Conservation (phyloP, 2,888 invertebrate genomes). For the Drosophila anceps region DNA sequence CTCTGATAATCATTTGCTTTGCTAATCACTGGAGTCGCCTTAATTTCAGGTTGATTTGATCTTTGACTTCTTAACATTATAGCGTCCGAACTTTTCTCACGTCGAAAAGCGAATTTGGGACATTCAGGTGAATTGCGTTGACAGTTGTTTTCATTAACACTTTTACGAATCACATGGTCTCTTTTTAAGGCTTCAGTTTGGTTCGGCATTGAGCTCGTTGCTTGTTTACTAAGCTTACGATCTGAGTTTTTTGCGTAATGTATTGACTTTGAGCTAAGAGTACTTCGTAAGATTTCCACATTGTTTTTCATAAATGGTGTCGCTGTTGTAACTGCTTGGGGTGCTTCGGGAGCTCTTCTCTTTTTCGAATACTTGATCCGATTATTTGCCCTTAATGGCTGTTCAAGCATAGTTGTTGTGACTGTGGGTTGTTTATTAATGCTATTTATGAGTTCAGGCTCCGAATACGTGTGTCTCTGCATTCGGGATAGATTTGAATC, state of each 20-base stretch:
- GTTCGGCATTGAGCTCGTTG: conserved; percentile 9
- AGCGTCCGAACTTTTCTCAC: conserved; percentile 76
- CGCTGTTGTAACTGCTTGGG: conserved; percentile 63
- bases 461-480: conserved; percentile 86
- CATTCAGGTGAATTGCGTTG: conserved; percentile 9
- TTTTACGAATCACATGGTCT: conserved; percentile 36
- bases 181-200: conserved; percentile 30
- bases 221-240: conserved; percentile 80
- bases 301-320: conserved; percentile 2
- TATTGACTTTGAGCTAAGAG: conserved; percentile 87
- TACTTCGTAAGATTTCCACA: conserved; percentile 17
- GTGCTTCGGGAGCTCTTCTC: conserved; percentile 90
- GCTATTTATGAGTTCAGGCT: conserved; percentile 88
- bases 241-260: conserved; percentile 86
- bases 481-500: conserved; percentile 49
- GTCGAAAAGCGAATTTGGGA: conserved; percentile 41
- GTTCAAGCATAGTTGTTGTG: conserved; percentile 9
- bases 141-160: conserved; percentile 33
- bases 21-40: not conserved
- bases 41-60: conserved; percentile 27
- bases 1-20: conserved; percentile 6
- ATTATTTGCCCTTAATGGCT: conserved; percentile 76
- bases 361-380: conserved; percentile 87
- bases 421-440: conserved; percentile 14
- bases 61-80: conserved; percentile 55